Evolutionary conservation across 92 coral and sea anemone species (phyloP), one percentile per base, ranked within the genome.

Genomic region (Scolanthus callimorphus): DNA sequence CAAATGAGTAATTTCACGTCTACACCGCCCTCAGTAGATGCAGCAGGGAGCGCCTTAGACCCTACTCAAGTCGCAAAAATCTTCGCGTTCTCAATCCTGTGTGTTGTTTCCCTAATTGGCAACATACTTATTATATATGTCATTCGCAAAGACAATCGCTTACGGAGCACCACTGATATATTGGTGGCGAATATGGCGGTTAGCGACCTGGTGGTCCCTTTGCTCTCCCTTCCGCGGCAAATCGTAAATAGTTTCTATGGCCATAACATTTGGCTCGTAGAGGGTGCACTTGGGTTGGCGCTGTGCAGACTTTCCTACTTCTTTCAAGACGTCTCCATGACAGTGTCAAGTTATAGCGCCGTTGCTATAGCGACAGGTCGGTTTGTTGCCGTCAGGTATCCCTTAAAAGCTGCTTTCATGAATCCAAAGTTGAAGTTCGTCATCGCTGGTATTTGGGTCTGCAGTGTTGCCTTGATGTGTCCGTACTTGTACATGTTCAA

Each of bases 111-210:
- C 1, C 55, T 83, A 11, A 39, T 60, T n/a, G 90, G 90, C 26
- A 83, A 83, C 76, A 37, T 70, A 13, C 71, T 79, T 2, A 53
- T 83, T 11, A 44, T 71, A 25, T 71, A 62, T 38, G 58, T 67
- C 17, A 51, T 83, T 22, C 52, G 20, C 27, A 71, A 50, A 31
- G 63, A 68, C 59, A 71, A 49, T 31, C 62, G 57, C 56, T 29
- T 83, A 49, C 59, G 59, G 41, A 77, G 84, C 3, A 73, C 69
- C 4, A 79, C 83, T 20, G 71, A 82, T 75, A 31, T 48, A 52
- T 53, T 82, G 17, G 60, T 83, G 11, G 76, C 76, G 27, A 83
- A 83, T 62, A 77, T 83, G 90, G 80, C 90, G 2, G 41, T 71
- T 27, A 60, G 79, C 10, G 84, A 83, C 55, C 56, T 83, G 0